Percentiles rank a stretch among this genome's conserved stretches.
phyloP scores from a whole-genome alignment of 2,113 vertebrate species.

The Brachyhypopomus occidentalis region DNA sequence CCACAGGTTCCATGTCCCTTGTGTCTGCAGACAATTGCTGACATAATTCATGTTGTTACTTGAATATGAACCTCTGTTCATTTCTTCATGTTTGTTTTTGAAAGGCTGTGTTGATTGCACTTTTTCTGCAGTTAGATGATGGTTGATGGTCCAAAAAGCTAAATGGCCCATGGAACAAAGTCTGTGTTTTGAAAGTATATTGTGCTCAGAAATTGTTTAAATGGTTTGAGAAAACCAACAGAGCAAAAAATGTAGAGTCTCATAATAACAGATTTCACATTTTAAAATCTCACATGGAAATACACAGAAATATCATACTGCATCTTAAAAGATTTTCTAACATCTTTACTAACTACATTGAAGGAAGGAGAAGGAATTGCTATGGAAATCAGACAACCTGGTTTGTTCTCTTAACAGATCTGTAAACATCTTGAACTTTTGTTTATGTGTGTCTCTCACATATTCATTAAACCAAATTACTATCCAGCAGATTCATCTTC shows the following conservation, averaged over 20 bases:
- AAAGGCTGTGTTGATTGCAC: slow-evolving; percentile 5
- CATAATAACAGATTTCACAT: slow-evolving; percentile 58
- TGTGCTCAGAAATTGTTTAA: not conserved
- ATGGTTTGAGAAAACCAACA: not conserved
- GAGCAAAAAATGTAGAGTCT: slow-evolving; percentile 54
- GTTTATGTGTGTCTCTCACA: slow-evolving; percentile 61
- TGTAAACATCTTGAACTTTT: slow-evolving; percentile 60
- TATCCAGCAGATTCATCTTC: slow-evolving; percentile 73
- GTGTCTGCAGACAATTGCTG: not conserved
- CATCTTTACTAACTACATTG: slow-evolving; percentile 64
- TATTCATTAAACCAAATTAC: slow-evolving; percentile 72
- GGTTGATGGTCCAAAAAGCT: slow-evolving; percentile 30
- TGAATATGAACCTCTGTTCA: not conserved
- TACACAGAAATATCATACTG: slow-evolving; percentile 67
- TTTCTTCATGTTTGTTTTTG: slow-evolving; percentile 10
- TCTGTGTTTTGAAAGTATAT: slow-evolving; percentile 20
- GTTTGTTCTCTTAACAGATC: slow-evolving; percentile 70
- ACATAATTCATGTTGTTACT: not conserved
- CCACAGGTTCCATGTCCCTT: slow-evolving; percentile 8
- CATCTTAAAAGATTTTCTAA: slow-evolving; percentile 68
- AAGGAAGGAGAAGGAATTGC: slow-evolving; percentile 71
- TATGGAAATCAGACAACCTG: slow-evolving; percentile 67
- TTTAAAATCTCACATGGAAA: slow-evolving; percentile 58
- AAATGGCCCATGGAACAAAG: slow-evolving; percentile 22
- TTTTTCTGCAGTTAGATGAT: slow-evolving; percentile 7